Conservation (phyloP, 2,888 invertebrate genomes). For the Chouioia cunea region DNA sequence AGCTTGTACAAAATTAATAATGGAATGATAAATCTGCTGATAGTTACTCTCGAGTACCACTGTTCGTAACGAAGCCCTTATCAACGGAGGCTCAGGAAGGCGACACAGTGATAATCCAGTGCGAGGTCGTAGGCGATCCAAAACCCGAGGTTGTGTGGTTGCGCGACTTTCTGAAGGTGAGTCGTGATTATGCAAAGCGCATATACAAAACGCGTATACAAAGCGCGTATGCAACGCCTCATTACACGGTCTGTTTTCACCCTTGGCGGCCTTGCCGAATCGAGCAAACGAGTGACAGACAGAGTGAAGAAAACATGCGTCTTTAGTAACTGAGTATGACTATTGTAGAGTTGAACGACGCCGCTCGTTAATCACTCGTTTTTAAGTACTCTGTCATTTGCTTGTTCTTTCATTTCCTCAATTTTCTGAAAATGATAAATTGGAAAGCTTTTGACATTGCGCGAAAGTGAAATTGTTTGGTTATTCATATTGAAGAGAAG, state of each 20-base stretch:
- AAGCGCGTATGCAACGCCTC: slow-evolving; percentile 24
- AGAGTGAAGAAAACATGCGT: slow-evolving; percentile 14
- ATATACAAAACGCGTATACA: background rate
- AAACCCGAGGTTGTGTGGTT: slow-evolving; percentile 91
- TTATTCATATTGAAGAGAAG: no score
- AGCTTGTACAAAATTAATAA: no score
- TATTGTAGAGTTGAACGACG: background rate
- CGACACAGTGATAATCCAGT: slow-evolving; percentile 86
- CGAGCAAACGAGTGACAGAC: background rate
- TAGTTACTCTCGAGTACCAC: slow-evolving; percentile 86
- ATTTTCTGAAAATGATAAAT: no score
- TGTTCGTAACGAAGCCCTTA: slow-evolving; percentile 85
- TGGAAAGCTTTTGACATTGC: no score
- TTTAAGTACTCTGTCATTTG: background rate
- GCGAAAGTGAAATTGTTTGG: no score
- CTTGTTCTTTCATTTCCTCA: no score
- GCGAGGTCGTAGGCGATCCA: slow-evolving; percentile 90
- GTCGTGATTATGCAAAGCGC: slow-evolving; percentile 51
- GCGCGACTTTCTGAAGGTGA: slow-evolving; percentile 87
- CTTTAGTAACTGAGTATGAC: slow-evolving; percentile 20
- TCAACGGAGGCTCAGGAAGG: slow-evolving; percentile 88
- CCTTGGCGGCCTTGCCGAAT: background rate
- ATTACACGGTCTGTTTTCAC: slow-evolving; percentile 31
- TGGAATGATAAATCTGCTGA: no score
- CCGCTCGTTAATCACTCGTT: slow-evolving; percentile 12